A percentile compares a stretch with the other conserved stretches of the same genome.
Conservation (phyloP, 2,113 vertebrate genomes). For the Brevimyrus niger region DNA sequence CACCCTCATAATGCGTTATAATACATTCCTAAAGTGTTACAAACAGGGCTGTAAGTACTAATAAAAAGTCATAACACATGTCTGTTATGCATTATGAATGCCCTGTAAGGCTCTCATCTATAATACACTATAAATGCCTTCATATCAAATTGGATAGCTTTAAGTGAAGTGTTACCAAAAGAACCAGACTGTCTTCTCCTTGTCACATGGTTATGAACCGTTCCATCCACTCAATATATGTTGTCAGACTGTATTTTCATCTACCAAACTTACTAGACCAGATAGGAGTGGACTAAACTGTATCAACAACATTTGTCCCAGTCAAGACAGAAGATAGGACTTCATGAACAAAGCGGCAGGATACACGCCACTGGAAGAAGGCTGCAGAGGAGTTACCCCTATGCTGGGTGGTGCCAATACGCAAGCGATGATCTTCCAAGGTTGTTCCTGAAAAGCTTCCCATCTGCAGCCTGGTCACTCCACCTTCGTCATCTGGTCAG, state of each 20-base stretch:
- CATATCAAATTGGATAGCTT: too few relatives aligned
- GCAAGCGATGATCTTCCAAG: background rate
- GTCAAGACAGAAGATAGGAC: background rate
- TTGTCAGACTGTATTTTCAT: background rate
- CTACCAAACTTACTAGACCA: background rate
- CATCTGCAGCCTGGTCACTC: constrained; percentile 31
- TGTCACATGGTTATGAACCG: background rate
- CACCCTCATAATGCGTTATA: too few relatives aligned
- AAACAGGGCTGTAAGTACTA: too few relatives aligned
- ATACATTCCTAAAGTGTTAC: too few relatives aligned
- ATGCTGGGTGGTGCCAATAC: background rate
- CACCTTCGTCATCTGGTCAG: constrained; percentile 12
- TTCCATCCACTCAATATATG: background rate
- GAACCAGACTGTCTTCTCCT: background rate
- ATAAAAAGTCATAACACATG: too few relatives aligned
- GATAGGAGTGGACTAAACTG: background rate
- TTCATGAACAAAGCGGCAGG: background rate
- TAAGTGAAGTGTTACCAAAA: too few relatives aligned
- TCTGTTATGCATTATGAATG: too few relatives aligned
- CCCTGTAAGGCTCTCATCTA: too few relatives aligned
- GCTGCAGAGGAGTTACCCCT: background rate
- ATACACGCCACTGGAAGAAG: background rate
- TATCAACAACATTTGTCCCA: background rate
- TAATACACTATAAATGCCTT: too few relatives aligned
- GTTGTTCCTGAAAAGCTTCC: background rate